A percentile compares a stretch with the other conserved stretches of the same genome.
phyloP scores from a whole-genome alignment of 2,888 invertebrate genomes.

The Pandemis cinnamomeana region DNA sequence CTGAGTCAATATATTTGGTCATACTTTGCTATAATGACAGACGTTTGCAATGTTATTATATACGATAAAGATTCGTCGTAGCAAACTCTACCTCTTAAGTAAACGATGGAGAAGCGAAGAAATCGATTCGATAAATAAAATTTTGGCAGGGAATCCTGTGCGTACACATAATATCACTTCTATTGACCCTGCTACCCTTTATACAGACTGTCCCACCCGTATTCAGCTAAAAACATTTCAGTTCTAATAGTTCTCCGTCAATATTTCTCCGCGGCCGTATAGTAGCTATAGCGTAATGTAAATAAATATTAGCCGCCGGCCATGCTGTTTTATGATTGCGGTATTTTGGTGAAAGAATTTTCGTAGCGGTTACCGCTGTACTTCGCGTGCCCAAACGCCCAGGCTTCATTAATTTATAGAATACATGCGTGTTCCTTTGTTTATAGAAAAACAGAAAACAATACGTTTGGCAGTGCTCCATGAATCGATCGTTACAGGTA shows the following conservation, averaged over 20 bases:
- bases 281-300: conserved; percentile 53
- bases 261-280: conserved; percentile 53
- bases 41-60: neutral
- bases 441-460: conserved; percentile 58
- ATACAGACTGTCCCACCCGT: conserved; percentile 13
- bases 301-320: conserved; percentile 63
- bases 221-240: conserved; percentile 10
- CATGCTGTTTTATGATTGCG: conserved; percentile 63
- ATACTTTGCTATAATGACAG: conserved; percentile 3
- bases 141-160: conserved; percentile 35
- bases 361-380: conserved; percentile 58
- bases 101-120: neutral
- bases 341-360: conserved; percentile 72
- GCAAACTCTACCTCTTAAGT: neutral
- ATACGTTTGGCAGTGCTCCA: conserved; percentile 57
- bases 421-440: conserved; percentile 46
- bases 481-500: conserved; percentile 18
- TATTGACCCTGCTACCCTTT: conserved; percentile 35
- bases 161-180: conserved; percentile 38
- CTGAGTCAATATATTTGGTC: conserved; percentile 4
- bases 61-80: neutral
- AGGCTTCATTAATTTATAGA: conserved; percentile 55
- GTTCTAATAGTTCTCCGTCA: conserved; percentile 46
- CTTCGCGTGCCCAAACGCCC: conserved; percentile 55
- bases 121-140: conserved; percentile 35